Percentiles rank a stretch among this genome's conserved stretches.
phyloP scores from a whole-genome alignment of 1,140 invertebrate species.

The Nilaparvata lugens region DNA sequence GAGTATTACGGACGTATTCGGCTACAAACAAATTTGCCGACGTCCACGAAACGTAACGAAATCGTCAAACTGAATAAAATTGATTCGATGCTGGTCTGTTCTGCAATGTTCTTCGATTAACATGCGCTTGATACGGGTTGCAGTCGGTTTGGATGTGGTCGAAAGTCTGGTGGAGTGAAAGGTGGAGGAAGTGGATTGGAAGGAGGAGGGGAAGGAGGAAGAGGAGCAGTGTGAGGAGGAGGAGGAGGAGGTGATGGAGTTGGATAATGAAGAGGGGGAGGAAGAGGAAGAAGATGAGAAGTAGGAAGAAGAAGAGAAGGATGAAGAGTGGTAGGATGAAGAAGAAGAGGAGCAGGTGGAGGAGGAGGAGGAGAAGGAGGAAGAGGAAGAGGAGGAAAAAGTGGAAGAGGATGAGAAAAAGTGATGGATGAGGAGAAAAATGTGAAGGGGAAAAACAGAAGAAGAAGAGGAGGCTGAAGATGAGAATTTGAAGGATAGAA shows the following conservation, averaged over 20 bases:
- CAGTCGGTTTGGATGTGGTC: not conserved
- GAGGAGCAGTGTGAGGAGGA: not conserved
- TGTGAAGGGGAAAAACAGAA: not conserved
- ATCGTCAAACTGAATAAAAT: too few relatives aligned
- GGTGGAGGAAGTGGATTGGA: not conserved
- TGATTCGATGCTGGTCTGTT: too few relatives aligned
- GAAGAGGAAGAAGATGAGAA: not conserved
- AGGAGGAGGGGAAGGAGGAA: not conserved
- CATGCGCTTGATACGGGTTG: not conserved
- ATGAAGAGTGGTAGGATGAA: not conserved
- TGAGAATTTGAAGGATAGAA: too few relatives aligned
- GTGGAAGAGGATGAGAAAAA: not conserved
- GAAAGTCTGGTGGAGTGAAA: not conserved
- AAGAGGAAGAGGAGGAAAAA: not conserved
- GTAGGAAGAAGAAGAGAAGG: not conserved
- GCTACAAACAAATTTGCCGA: not conserved
- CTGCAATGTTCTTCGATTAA: too few relatives aligned
- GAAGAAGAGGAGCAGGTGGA: not conserved
- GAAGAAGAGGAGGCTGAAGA: not conserved
- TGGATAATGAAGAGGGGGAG: not conserved
- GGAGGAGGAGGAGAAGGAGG: not conserved
- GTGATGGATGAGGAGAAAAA: not conserved
- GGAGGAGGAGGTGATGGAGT: not conserved
- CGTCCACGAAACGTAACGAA: conserved; percentile 1
- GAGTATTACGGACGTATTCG: not conserved